Conservation (phyloP, 2,113 vertebrate genomes). For the Tapirus terrestris region DNA sequence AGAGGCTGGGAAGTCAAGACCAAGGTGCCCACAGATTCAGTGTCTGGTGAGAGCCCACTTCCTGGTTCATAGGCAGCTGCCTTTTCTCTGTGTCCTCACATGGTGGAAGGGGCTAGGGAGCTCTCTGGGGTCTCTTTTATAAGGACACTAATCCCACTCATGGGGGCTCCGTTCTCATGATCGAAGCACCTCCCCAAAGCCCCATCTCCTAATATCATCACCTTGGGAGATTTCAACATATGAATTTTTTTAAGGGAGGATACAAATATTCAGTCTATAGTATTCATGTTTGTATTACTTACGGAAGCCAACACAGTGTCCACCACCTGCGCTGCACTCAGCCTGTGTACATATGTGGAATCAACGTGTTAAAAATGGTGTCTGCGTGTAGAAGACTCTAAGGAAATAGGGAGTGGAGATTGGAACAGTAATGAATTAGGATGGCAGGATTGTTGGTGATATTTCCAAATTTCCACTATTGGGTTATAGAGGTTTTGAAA, state of each 20-base stretch:
- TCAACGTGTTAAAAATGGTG: neutral
- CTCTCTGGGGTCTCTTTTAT: neutral
- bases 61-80: neutral
- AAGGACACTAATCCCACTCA: neutral
- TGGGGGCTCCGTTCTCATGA: neutral
- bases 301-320: neutral
- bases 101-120: neutral
- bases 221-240: neutral
- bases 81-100: neutral
- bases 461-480: neutral
- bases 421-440: neutral
- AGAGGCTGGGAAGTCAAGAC: neutral
- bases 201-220: neutral
- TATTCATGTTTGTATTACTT: neutral
- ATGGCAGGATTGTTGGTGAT: neutral
- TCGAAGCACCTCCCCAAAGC: neutral
- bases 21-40: neutral
- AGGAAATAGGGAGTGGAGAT: neutral
- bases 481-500: slow-evolving; percentile 1
- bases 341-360: neutral
- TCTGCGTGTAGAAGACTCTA: neutral
- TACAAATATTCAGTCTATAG: neutral
- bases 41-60: neutral
- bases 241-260: neutral
- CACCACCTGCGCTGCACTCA: neutral